Base-by-base conservation (phyloP, 2,113 vertebrate species). In the Setophaga kirtlandii region DNA sequence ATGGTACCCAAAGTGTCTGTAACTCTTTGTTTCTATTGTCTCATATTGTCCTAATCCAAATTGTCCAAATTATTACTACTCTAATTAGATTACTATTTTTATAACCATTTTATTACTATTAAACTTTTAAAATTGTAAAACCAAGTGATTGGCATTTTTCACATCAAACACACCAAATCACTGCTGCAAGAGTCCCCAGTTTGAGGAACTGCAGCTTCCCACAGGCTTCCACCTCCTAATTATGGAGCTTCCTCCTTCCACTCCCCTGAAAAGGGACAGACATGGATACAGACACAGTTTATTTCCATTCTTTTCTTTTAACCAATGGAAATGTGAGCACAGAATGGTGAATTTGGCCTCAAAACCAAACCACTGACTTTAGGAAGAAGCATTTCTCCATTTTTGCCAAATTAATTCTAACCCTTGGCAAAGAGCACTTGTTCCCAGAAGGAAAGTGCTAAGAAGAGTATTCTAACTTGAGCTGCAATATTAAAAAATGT, bases 251-350 rank as follows among this genome's bases (percentile, higher is more conserved):
- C 49, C 41, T 76, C 67, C 60, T 52, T 62, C 20, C 14, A 30
- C 3, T 9, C 22, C 35, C 33, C 47, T 87, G 56, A 41, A 68
- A 60, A 81, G 13, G 31, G 18, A 58, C 44, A 65, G 27, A 39
- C 9, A 47, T 4, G 39, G 60, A 42, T 4, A 56, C 7, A 83
- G 11, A 58, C 15, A 18, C 41, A 18, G 20, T 28, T 69, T 60
- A 73, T 52, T 76, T 60, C 31, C 6, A 1, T 42, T 89, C 10
- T 60, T 35, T 55, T 52, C 20, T 74, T 74, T 67, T 31, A 20
- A 55, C 18, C 52, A 35, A 18, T 13, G 25, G 20, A 17, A 80
- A 71, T 0, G 0, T 18, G 60, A 30, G 47, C n/a, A 50, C 33
- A 82, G 74, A 85, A 82, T 10, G 24, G 39, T 52, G 56, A 82